These are phyloP conservation scores for Hoplostethus atlanticus DNA, from an alignment of 2,797 vertebrate genomes.

Conservation along the genomic window DNA sequence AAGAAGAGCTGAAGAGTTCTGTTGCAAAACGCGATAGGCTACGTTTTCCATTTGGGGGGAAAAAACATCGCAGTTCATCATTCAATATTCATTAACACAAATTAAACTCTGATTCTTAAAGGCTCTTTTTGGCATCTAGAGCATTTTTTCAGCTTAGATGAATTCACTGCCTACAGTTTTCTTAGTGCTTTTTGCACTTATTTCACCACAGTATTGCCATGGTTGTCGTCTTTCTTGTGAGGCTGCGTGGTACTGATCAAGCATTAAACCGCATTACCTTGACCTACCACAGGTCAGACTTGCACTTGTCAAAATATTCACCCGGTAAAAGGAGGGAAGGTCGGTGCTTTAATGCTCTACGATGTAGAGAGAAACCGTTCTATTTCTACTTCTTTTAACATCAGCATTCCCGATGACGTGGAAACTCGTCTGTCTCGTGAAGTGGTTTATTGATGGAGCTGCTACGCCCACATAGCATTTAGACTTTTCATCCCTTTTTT, in stretches of 20 bases:
- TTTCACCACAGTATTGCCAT: not conserved
- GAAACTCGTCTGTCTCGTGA: not conserved
- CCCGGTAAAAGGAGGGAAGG: not conserved
- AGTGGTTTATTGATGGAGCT: not conserved
- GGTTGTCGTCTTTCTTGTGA: not conserved
- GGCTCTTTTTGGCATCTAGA: not conserved
- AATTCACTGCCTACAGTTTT: not conserved
- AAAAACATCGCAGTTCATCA: not conserved
- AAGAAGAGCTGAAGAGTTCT: not conserved
- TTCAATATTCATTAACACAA: not conserved
- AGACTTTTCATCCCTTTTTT: constrained; percentile 20
- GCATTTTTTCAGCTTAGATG: not conserved
- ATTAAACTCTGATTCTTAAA: not conserved
- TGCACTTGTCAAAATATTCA: constrained; percentile 20
- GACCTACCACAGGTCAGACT: constrained; percentile 5
- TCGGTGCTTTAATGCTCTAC: constrained; percentile 1
- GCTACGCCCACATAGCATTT: not conserved
- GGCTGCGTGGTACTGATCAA: constrained; percentile 7
- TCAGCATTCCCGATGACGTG: not conserved
- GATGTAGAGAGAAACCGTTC: constrained; percentile 2
- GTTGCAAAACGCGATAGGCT: not conserved
- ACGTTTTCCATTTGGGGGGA: not conserved
- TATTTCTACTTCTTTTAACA: not conserved
- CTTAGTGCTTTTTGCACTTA: not conserved
- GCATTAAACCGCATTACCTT: constrained; percentile 29